Evolutionary conservation across 1,140 invertebrate species (phyloP), one percentile per base, ranked within the genome.

Genomic region (Hermetia illucens): DNA sequence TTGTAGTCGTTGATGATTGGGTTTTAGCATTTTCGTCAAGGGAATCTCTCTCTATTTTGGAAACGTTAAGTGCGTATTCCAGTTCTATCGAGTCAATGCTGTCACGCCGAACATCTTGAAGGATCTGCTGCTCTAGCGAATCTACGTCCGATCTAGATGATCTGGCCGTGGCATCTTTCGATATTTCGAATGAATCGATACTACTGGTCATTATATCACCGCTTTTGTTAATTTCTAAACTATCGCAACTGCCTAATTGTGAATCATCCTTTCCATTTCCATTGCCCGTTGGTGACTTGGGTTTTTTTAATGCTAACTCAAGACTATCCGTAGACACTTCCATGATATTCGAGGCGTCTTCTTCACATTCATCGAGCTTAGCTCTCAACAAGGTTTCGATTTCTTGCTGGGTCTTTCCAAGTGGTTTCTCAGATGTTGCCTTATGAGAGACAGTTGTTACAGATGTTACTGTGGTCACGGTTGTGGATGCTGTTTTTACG

Each of bases 251-350:
- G n/a, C 61, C 67, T 37, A 66, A 59, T 17, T 63, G 59, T 0
- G 52, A 55, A n/a, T n/a, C n/a, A 17, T 50, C 49, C 22, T 50
- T 47, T 32, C 8, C 24, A 27, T 9, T 27, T 8, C 24, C 24
- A 16, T 52, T 55, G 12, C 49, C 50, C 18, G 50, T 50, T 24
- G 49, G 50, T 0, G 46, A 45, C 34, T 55, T 59, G 9, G 48
- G 39, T 46, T 50, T 49, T 19, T 60, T 46, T n/a, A 36, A 51
- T 35, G 65, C 67, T 38, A 66, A 65, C 44, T 78, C 75, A 12
- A 78, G 47, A 0, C 74, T 77, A 51, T 79, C 76, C 3, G 70
- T 69, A 24, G 75, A 74, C 0, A 71, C 65, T 24, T 72, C 65
- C 63, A 69, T 73, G 0, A 70, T 27, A 42, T 70, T 68, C n/a